Base-by-base conservation (phyloP, 2,888 invertebrate genomes). In the Xestia c-nigrum region DNA sequence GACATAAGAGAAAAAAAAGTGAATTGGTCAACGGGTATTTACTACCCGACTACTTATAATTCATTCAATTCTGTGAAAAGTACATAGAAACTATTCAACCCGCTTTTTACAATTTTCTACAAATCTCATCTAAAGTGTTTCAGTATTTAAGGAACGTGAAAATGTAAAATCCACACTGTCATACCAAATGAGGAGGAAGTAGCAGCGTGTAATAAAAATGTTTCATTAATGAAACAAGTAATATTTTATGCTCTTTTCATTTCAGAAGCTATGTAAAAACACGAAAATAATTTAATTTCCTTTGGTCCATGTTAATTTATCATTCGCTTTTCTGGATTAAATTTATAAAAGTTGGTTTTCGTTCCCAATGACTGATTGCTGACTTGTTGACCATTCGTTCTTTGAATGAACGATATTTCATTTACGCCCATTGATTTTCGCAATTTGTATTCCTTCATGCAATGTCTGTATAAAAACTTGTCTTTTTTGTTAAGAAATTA, bases 391-490 rank as follows among this genome's bases (percentile, higher is more conserved):
- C 50, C 40, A 55, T 76, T 63, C 52, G 31, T 55, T 72, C 57
- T 69, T 61, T 72, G 47, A 55, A 68, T 50, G 7, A 55, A 68
- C 57, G 52, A 71, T 78, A 70, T 81, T 73, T 81, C 55, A 73
- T 81, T 78, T 38, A 69, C 57, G 72, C 38, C 38, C 46, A 59
- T 70, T 81, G n/a, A 68, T 81, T 81, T 66, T 38, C 9, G 38
- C 64, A 81, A 81, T 71, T 81, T 81, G 65, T 81, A 64, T 67
- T 59, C 50, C 31, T 14, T 63, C 50, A 52, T 68, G 57, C 55
- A 31, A 24, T 47, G 21, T 40, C 21, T 10, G 46, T 31, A n/a
- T 43, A 31, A 21, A 21, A n/a, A 14, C 16, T 31, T 64, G 7
- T 0, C 16, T 47, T 24, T 66, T 47, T 66, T 72, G 40, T 1